Evolutionary conservation across 2,113 vertebrate genomes (phyloP), one percentile per base, ranked within the genome.

Genomic region (Rynchops niger): DNA sequence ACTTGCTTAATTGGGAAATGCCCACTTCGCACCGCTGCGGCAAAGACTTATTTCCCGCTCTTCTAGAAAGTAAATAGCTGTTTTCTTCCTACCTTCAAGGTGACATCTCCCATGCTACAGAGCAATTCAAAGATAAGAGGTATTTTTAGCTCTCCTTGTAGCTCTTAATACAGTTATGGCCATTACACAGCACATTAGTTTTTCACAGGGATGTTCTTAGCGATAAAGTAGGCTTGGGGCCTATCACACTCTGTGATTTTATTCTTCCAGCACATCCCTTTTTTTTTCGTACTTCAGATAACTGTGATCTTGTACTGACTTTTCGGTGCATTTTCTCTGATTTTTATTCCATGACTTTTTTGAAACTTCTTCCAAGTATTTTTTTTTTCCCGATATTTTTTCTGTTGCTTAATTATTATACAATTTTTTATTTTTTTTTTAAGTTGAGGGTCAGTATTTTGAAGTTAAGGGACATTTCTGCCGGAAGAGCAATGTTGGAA

Each of bases 131-230:
- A 96, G 45, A 66, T 61, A 95, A 86, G 42, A 38, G 32, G 36
- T 94, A 94, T 95, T 97, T 97, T 96, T 96, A 95, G 72, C 62
- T 95, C 91, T 96, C 82, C 89, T 93, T 93, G 50, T 93, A 89
- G 73, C 42, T 92, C 53, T 96, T 90, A 93, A 85, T 93, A 78
- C 29, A 74, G 36, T 65, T 93, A 88, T 69, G 80, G 87, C 83
- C 80, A 90, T 97, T 97, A 95, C 90, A 97, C 96, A 97, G 96
- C 82, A 97, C 90, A 96, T 97, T 98, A 96, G 81, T 89, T 98
- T 96, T 87, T 95, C 47, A 6, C 73, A 90, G 69, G 88, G 77
- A 90, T 65, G 52, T 82, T 97, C 92, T 96, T 81, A 91, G 79
- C 56, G 27, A 69, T 90, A 82, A 97, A 97, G 32, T 52, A 90